These are phyloP conservation scores for Synergus umbraculus DNA, from an alignment of 2,888 invertebrate species.

Conservation along the genomic window DNA sequence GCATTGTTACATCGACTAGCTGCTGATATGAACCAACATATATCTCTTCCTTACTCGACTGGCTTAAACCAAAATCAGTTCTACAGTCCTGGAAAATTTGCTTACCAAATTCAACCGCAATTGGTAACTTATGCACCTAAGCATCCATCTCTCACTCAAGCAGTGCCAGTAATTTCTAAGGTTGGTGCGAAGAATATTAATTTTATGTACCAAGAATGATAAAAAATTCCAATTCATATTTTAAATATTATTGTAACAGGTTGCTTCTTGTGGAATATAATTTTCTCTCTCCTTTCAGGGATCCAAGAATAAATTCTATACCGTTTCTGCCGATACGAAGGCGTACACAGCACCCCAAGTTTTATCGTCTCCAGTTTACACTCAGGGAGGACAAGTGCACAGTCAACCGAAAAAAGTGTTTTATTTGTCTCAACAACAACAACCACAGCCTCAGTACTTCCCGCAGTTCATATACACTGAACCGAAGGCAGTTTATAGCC, in stretches of 20 bases:
- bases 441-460: conserved; percentile 62
- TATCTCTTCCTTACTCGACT: conserved; percentile 66
- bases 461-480: conserved; percentile 67
- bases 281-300: background rate
- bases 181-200: background rate
- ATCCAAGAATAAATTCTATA: conserved; percentile 28
- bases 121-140: conserved; percentile 55
- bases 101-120: conserved; percentile 65
- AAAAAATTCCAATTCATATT: background rate
- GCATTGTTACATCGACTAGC: conserved; percentile 58
- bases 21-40: conserved; percentile 59
- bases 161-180: conserved; percentile 49
- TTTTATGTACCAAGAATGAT: background rate
- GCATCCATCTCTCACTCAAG: conserved; percentile 58
- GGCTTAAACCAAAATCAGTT: conserved; percentile 61
- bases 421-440: conserved; percentile 46
- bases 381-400: conserved; percentile 50
- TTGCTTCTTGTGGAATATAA: background rate
- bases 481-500: conserved; percentile 64
- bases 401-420: conserved; percentile 59
- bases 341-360: background rate
- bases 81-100: conserved; percentile 58
- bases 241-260: background rate
- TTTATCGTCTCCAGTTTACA: conserved; percentile 24
- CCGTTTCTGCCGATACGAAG: conserved; percentile 46